phyloP scores from a whole-genome alignment of 2,888 invertebrate species.

The Xylota sylvarum region DNA sequence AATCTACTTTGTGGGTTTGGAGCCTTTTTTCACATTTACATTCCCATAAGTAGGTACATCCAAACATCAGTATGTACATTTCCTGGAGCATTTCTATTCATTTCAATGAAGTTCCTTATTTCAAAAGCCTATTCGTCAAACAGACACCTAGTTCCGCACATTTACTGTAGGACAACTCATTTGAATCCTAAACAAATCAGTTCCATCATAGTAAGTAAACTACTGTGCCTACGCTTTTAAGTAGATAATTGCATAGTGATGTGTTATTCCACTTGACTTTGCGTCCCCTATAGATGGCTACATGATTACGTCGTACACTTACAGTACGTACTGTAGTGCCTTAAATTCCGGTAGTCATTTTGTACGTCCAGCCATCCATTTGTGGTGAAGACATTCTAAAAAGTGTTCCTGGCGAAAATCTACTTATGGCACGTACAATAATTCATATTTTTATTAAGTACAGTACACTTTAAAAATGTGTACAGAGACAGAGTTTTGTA shows the following conservation, averaged over 20 bases:
- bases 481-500: neutral
- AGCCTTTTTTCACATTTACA: no score
- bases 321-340: slow-evolving; percentile 1
- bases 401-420: slow-evolving; percentile 1
- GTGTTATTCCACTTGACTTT: slow-evolving; percentile 22
- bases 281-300: neutral
- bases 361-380: slow-evolving; percentile 3
- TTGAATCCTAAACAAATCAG: neutral
- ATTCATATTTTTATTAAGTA: slow-evolving; percentile 22
- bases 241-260: slow-evolving; percentile 14
- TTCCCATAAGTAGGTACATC: no score
- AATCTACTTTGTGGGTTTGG: no score
- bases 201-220: neutral
- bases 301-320: slow-evolving; percentile 10
- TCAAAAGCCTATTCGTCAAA: neutral
- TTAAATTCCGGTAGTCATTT: slow-evolving; percentile 18
- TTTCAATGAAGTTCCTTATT: no score
- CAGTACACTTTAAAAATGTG: slow-evolving; percentile 9
- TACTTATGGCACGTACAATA: slow-evolving; percentile 38
- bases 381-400: neutral
- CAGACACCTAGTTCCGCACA: neutral
- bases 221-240: neutral
- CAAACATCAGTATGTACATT: no score
- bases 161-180: slow-evolving; percentile 11
- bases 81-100: no score